phyloP scores from a whole-genome alignment of 1,140 invertebrate genomes.

The Coenobita brevimanus region DNA sequence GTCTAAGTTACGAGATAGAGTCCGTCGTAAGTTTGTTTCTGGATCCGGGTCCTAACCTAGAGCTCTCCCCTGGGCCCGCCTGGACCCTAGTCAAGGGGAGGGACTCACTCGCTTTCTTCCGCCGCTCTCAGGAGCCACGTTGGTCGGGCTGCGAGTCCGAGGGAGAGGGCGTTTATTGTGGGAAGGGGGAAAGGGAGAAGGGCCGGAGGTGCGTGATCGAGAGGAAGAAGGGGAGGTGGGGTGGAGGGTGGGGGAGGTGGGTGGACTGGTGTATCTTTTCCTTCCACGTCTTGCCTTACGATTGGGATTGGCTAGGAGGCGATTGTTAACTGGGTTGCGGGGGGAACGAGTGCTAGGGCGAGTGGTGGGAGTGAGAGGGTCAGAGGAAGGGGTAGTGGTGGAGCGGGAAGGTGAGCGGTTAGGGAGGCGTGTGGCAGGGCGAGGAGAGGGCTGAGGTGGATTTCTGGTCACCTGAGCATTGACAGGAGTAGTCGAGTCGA shows the following conservation, averaged over 20 bases:
- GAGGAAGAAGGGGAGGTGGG: background rate
- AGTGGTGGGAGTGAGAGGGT: background rate
- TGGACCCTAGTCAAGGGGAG: background rate
- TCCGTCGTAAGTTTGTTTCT: too few relatives aligned
- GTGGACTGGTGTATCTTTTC: background rate
- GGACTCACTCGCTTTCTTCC: constrained; percentile 51
- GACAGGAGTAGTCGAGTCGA: too few relatives aligned
- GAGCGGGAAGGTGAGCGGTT: background rate
- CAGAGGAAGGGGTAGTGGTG: background rate
- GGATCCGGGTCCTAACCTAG: too few relatives aligned
- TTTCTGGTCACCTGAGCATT: background rate
- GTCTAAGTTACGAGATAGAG: too few relatives aligned
- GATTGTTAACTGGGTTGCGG: background rate
- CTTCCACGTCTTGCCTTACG: background rate
- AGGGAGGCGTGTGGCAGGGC: background rate
- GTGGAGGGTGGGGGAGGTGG: background rate
- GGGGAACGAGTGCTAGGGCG: background rate
- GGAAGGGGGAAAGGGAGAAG: background rate
- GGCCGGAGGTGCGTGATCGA: background rate
- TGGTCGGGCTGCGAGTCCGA: constrained; percentile 36
- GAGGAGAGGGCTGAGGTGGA: too few relatives aligned
- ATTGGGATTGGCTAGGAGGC: background rate
- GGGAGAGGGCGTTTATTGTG: constrained; percentile 1
- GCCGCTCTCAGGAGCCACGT: constrained; percentile 5
- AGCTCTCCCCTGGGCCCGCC: constrained; percentile 5